Evolutionary conservation across 1,140 invertebrate species (phyloP).

Genomic region (Pararge aegeria): DNA sequence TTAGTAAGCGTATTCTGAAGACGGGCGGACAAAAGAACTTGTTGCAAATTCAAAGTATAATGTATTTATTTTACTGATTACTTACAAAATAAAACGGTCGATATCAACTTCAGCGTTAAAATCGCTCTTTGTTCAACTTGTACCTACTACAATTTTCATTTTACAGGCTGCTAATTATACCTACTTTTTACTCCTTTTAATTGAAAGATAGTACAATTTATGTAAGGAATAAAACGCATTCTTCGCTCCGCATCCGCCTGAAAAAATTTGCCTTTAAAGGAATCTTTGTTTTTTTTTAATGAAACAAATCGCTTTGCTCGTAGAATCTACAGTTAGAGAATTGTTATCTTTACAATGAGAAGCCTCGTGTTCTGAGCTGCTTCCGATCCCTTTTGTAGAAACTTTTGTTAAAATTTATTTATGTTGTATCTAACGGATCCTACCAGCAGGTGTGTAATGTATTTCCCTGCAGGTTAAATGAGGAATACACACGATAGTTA

Average conservation of each 20-base stretch:
- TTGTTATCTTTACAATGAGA: slow-evolving; percentile 35
- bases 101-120: no score
- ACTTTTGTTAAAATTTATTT: neutral
- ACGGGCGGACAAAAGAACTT: no score
- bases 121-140: neutral
- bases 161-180: neutral
- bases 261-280: slow-evolving; percentile 16
- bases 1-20: no score
- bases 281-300: slow-evolving; percentile 30
- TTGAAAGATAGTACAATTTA: slow-evolving; percentile 2
- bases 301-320: slow-evolving; percentile 35
- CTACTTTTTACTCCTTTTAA: neutral
- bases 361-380: slow-evolving; percentile 2
- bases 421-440: no score
- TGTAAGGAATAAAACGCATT: slow-evolving; percentile 1
- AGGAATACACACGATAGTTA: no score
- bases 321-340: slow-evolving; percentile 26
- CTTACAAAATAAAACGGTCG: no score
- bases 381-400: neutral
- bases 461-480: no score
- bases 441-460: no score
- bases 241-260: neutral
- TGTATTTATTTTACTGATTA: no score
- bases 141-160: neutral
- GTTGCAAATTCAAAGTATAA: no score